phyloP scores from a whole-genome alignment of 2,113 vertebrate species.

The Heterotis niloticus region DNA sequence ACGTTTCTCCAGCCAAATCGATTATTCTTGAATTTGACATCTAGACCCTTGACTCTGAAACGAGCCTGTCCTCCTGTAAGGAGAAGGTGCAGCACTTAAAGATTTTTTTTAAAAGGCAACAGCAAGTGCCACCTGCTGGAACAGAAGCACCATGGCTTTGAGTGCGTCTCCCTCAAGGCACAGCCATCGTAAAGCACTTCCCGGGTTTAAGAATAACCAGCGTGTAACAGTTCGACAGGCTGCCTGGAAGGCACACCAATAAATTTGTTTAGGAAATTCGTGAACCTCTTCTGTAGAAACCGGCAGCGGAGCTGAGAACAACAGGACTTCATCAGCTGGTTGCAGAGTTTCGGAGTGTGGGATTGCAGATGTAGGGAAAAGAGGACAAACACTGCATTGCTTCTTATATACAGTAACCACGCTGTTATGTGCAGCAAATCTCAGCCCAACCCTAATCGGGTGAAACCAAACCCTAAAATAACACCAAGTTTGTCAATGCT shows the following conservation, averaged over 20 bases:
- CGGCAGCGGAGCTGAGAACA: neutral
- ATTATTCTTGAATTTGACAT: neutral
- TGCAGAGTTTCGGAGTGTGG: too few relatives aligned
- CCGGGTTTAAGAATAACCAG: constrained; percentile 6
- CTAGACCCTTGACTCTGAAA: neutral
- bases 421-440: too few relatives aligned
- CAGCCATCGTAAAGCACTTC: neutral
- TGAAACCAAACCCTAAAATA: too few relatives aligned
- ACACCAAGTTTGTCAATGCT: too few relatives aligned
- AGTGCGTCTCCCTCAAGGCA: neutral
- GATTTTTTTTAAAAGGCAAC: neutral
- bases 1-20: neutral
- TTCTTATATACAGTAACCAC: too few relatives aligned
- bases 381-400: too few relatives aligned
- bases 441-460: too few relatives aligned
- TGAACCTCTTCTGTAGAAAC: constrained; percentile 14
- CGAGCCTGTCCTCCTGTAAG: neutral
- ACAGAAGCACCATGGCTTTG: neutral
- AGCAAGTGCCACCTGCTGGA: constrained; percentile 38
- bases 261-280: constrained; percentile 25
- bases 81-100: neutral
- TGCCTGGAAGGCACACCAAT: constrained; percentile 22
- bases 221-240: neutral
- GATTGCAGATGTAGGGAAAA: too few relatives aligned
- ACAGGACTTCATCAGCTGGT: neutral